Base-by-base conservation (phyloP, 37 sponge, comb jelly and placozoan species). In the Agelas oroides region DNA sequence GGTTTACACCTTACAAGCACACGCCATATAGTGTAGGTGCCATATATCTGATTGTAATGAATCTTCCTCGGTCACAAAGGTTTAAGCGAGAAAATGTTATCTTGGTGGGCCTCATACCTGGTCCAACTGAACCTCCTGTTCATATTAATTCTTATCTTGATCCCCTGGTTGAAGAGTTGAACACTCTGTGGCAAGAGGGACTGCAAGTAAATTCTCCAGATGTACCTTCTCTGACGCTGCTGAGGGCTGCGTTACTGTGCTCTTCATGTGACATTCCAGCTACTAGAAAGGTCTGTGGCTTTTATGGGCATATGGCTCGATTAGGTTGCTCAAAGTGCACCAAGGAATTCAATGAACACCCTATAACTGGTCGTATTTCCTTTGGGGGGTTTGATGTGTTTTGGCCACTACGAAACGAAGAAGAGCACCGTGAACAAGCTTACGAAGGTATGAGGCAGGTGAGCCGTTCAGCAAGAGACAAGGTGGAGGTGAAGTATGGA, bases 271-370 rank as follows among this genome's bases (percentile, higher is more conserved):
- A 87, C 61, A 58, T 86, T 23, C 77, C 80, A 71, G 88, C 76
- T 20, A 62, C 82, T 25, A 73, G 76, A 25, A 88, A 88, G 52
- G 76, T 79, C 13, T 88, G 88, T 66, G 88, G 88, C 27, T 88
- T 88, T 81, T n/a, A 65, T 30, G 88, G 88, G 3, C 88, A 80
- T 66, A 23, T n/a, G 16, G 82, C 82, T 18, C 38, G n/a, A 21
- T 24, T 54, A 24, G 88, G 88, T 13, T 88, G 88, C 33, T 80
- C 75, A 20, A 88, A 66, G 35, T 88, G 87, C 57, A 31, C 72
- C 16, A 59, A 61, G 28, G n/a, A 38, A 39, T 87, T 88, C 30
- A 6, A 24, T 14, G 37, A 2, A 33, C 3, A 28, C 33, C 89
- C 77, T 24, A 77, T 33, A 35, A 54, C 24, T 19, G 36, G 28